Evolutionary conservation across 2,888 invertebrate genomes (phyloP).

Genomic region (Colostygia pectinataria): DNA sequence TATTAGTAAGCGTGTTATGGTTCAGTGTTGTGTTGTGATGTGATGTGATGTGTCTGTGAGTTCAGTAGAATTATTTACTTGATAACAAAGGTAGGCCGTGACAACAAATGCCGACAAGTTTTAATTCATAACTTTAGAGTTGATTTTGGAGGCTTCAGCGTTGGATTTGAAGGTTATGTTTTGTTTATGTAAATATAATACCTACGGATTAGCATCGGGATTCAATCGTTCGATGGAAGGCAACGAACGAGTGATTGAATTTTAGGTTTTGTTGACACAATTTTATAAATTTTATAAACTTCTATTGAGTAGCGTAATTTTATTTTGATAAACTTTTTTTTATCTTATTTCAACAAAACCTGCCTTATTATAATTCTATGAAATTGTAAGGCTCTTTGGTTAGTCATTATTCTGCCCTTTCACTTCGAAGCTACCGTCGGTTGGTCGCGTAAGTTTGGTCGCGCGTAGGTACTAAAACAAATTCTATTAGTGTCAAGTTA

Average conservation of each 20-base stretch:
- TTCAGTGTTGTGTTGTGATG: conserved; percentile 19
- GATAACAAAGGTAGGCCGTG: conserved; percentile 8
- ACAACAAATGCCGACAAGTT: not conserved
- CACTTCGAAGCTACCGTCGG: too few species aligned
- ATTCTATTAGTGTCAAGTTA: too few species aligned
- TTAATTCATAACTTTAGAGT: not conserved
- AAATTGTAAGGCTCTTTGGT: too few species aligned
- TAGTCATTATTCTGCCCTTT: too few species aligned
- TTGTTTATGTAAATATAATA: conserved; percentile 28
- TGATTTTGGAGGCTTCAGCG: not conserved
- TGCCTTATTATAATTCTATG: too few species aligned
- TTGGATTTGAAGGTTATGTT: conserved; percentile 17
- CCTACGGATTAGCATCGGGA: not conserved
- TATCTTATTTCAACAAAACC: too few species aligned
- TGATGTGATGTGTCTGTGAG: conserved; percentile 25
- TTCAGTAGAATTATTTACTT: not conserved
- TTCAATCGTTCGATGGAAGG: not conserved
- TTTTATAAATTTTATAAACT: too few species aligned
- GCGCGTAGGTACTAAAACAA: too few species aligned
- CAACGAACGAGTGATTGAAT: not conserved
- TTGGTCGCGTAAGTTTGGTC: too few species aligned
- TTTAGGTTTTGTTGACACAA: not conserved
- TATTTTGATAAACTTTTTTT: too few species aligned
- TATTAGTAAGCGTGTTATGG: not conserved
- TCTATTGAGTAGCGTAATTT: too few species aligned